Evolutionary conservation across 2,797 vertebrate genomes (phyloP), one percentile per base, ranked within the genome.

Genomic region (Bucorvus abyssinicus): DNA sequence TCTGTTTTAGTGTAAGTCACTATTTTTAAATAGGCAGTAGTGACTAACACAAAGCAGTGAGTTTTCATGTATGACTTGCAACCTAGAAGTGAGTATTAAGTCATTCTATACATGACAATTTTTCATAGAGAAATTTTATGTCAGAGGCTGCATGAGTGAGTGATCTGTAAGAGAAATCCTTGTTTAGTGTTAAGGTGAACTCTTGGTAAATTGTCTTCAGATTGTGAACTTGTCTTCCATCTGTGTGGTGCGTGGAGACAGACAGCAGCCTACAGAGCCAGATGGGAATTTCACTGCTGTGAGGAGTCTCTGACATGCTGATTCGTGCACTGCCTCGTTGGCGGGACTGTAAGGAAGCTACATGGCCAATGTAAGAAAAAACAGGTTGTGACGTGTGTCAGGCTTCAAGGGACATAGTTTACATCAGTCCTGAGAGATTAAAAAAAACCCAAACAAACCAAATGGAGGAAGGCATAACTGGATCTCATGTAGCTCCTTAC

Each of bases 221-320:
- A 87, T 93, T 90, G 50, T 89, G 86, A 95, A 52, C 44, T 92
- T 73, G 40, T 49, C 69, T 90, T 89, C 91, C 52, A 87, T 69
- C 71, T 87, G 70, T 61, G 27, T 53, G 30, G 40, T 20, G 19
- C 10, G 5, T n/a, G 36, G 69, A 90, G 86, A 65, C 61, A 81
- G 70, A 36, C 59, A 83, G 64, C 79, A 90, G 78, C 84, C 74
- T 92, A 47, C 4, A 0, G 81, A 87, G 64, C 68, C 68, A 77
- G 92, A 70, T 23, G 69, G 64, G 69, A 84, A 68, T 75, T 69
- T 81, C 57, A 34, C 7, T 85, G 65, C 64, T 78, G 9, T 13
- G 65, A 92, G 47, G 57, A 81, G 27, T 38, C 52, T 63, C 73
- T 92, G 85, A 80, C 56, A n/a, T 56, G 64, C 52, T 44, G 65